Conservation (phyloP, 2,888 invertebrate species). For the Elgonia sp. region DNA sequence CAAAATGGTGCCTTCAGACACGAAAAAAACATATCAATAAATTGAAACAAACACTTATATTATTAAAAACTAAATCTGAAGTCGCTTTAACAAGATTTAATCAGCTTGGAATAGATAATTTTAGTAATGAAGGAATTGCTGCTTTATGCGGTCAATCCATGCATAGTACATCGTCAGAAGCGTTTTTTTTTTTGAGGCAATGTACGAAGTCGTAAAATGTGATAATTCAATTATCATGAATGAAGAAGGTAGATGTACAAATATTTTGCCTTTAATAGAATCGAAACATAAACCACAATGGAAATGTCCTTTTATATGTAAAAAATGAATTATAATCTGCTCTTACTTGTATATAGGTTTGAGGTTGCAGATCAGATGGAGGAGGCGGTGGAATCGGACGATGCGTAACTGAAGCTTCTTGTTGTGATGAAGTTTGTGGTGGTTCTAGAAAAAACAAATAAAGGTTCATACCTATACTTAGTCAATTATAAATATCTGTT, state of each 20-base stretch:
- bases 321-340: constrained; percentile 11
- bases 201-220: neutral
- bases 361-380: constrained; percentile 85
- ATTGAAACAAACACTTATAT: too few species aligned
- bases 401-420: constrained; percentile 89
- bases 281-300: too few species aligned
- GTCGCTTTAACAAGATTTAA: too few species aligned
- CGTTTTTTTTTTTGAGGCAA: constrained; percentile 16
- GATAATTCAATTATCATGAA: neutral
- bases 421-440: constrained; percentile 93
- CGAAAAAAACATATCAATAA: too few species aligned
- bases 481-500: too few species aligned
- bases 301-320: too few species aligned
- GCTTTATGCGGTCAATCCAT: constrained; percentile 21
- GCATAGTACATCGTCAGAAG: constrained; percentile 14
- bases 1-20: too few species aligned
- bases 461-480: too few species aligned
- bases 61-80: too few species aligned
- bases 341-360: constrained; percentile 86
- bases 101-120: too few species aligned
- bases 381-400: constrained; percentile 86
- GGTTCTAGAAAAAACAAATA: constrained; percentile 90
- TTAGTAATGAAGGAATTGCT: neutral
- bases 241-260: neutral
- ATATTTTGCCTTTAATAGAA: neutral